Conservation (phyloP, 2,888 invertebrate species). For the Dryobotodes eremita region DNA sequence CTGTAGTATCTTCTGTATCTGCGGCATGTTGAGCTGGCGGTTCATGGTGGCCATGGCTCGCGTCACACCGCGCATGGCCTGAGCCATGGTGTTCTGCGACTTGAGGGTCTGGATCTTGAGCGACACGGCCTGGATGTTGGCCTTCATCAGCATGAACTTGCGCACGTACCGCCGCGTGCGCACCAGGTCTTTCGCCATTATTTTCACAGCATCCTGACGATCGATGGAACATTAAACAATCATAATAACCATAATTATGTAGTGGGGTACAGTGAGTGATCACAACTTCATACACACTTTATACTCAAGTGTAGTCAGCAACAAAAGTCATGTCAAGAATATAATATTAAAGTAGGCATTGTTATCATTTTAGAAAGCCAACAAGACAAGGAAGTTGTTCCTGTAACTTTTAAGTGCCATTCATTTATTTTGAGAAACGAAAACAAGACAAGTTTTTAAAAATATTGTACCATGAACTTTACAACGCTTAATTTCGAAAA, state of each 20-base stretch:
- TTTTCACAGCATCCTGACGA: constrained; percentile 97
- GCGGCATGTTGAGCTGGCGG: constrained; percentile 98
- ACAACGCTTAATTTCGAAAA: too few relatives aligned
- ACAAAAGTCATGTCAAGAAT: background rate
- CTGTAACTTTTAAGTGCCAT: too few relatives aligned
- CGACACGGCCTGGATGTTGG: constrained; percentile 99
- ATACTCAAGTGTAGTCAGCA: background rate
- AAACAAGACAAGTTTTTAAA: too few relatives aligned
- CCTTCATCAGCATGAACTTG: constrained; percentile 99
- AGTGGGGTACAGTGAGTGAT: background rate
- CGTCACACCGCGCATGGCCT: constrained; percentile 99
- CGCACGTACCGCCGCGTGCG: constrained; percentile 98
- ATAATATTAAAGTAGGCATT: too few relatives aligned
- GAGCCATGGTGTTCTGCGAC: constrained; percentile 99
- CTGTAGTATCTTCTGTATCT: constrained; percentile 97
- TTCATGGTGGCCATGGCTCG: constrained; percentile 99
- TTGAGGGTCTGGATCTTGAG: constrained; percentile 99
- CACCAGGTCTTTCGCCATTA: constrained; percentile 99
- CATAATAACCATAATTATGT: background rate
- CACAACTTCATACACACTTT: background rate
- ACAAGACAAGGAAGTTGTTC: too few relatives aligned
- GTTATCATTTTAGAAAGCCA: too few relatives aligned
- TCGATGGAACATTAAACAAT: background rate
- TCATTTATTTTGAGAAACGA: too few relatives aligned
- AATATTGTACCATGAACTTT: too few relatives aligned